Conservation (phyloP, 2,113 vertebrate genomes). For the Scartelaos histophorus region DNA sequence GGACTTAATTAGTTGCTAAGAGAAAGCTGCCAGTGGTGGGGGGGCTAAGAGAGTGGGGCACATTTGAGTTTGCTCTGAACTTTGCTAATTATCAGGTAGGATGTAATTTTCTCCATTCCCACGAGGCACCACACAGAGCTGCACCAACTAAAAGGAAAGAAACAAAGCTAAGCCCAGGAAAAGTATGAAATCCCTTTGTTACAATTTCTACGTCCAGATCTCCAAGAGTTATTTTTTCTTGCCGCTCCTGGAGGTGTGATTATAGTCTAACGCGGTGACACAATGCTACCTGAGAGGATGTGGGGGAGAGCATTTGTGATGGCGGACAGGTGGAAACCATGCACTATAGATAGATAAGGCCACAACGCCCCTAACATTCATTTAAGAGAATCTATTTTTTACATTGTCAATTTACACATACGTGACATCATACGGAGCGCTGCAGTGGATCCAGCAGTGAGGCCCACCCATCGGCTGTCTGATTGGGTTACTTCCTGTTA, state of each 20-base stretch:
- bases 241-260: slow-evolving; percentile 43
- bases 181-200: slow-evolving; percentile 59
- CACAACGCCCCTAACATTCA: slow-evolving; percentile 3
- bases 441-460: background rate
- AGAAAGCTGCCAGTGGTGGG: slow-evolving; percentile 76
- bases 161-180: slow-evolving; percentile 59
- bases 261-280: slow-evolving; percentile 44
- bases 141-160: slow-evolving; percentile 55
- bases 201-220: slow-evolving; percentile 45
- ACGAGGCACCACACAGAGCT: slow-evolving; percentile 69
- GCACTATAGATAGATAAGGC: slow-evolving; percentile 3
- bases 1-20: slow-evolving; percentile 84
- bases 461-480: background rate
- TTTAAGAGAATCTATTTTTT: slow-evolving; percentile 1
- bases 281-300: slow-evolving; percentile 37
- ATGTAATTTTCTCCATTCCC: slow-evolving; percentile 80
- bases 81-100: slow-evolving; percentile 85
- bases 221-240: slow-evolving; percentile 24
- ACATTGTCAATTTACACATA: slow-evolving; percentile 1
- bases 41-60: slow-evolving; percentile 64
- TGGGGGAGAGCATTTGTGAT: slow-evolving; percentile 40
- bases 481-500: slow-evolving; percentile 2
- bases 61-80: slow-evolving; percentile 79
- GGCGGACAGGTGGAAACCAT: slow-evolving; percentile 47
- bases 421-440: background rate